These are phyloP conservation scores for Pardosa pseudoannulata DNA, from an alignment of 2,888 invertebrate species.

Conservation along the genomic window DNA sequence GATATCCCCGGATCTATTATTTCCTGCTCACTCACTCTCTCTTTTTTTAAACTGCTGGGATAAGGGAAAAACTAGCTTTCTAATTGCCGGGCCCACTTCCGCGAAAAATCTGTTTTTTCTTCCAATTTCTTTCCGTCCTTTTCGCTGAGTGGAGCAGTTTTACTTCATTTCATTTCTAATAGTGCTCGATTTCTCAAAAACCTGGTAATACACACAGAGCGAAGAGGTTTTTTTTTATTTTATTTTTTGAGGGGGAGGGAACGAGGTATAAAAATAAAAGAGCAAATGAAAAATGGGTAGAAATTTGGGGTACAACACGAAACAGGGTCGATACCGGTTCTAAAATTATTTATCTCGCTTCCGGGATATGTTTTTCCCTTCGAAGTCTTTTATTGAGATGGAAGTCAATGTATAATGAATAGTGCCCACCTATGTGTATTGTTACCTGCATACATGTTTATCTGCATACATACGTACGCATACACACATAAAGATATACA, in stretches of 20 bases:
- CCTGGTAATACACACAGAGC: background rate
- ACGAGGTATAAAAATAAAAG: background rate
- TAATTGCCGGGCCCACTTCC: background rate
- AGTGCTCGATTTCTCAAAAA: slow-evolving; percentile 10
- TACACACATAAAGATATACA: too few species aligned
- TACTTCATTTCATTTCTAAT: slow-evolving; percentile 17
- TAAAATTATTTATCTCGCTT: too few species aligned
- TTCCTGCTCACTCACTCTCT: too few species aligned
- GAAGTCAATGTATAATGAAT: too few species aligned
- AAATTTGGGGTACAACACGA: background rate
- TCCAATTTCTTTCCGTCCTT: slow-evolving; percentile 1
- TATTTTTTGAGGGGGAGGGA: too few species aligned
- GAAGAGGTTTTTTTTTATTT: too few species aligned
- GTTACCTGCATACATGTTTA: too few species aligned
- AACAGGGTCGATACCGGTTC: background rate
- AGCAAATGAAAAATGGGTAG: background rate
- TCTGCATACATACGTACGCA: too few species aligned
- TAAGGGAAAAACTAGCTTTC: background rate
- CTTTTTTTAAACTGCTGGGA: background rate
- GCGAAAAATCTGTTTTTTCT: background rate
- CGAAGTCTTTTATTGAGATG: too few species aligned
- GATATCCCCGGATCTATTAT: too few species aligned
- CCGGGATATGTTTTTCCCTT: too few species aligned
- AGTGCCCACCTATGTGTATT: too few species aligned
- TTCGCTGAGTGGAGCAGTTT: slow-evolving; percentile 16